Base-by-base conservation (phyloP, 2,888 invertebrate genomes). In the Drosophila crucigera region DNA sequence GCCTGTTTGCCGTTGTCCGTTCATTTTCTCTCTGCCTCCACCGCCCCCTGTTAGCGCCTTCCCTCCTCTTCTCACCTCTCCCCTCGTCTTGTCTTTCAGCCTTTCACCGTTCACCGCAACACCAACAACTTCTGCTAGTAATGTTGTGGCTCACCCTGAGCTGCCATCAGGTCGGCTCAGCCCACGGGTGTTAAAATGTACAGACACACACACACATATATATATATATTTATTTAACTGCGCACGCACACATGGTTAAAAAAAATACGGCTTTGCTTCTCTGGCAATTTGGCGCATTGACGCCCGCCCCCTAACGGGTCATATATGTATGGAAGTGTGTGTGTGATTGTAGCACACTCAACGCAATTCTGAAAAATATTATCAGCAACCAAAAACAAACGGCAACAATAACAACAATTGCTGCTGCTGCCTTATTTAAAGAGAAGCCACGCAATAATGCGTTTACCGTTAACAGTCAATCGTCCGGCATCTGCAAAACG, bases 101-200 rank as follows among this genome's bases (percentile, higher is more conserved):
- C 83, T 73, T 78, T 75, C 82, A 86, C 90, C 87, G 81, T 80
- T 90, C 86, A 78, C 86, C 80, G 70, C 85, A 80, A 71, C 73
- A 78, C 54, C 73, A 55, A 75, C 73, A 82, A 58, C 69, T 72
- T 61, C 70, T 68, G 80, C 83, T 78, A 80, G 82, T 87, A 83
- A 89, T 89, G 84, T 84, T 88, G 87, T 89, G 69, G 87, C 87
- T 88, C 89, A 89, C 87, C 89, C 87, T 88, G 87, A 88, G 84
- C 87, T 89, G 89, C 79, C 87, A 84, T 80, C 86, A 68, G 76
- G 76, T 70, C 80, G 68, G 66, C 55, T 78, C 84, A 70, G 73
- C 86, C 85, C 88, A 85, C 85, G 88, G 83, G 85, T 80, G 85
- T 88, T 85, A 80, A 86, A 64, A 54, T 60, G 54, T 63, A 16